Percentiles rank a stretch among this genome's conserved stretches.
phyloP scores from a whole-genome alignment of 1,140 invertebrate species.

The Drosophila lacertosa region DNA sequence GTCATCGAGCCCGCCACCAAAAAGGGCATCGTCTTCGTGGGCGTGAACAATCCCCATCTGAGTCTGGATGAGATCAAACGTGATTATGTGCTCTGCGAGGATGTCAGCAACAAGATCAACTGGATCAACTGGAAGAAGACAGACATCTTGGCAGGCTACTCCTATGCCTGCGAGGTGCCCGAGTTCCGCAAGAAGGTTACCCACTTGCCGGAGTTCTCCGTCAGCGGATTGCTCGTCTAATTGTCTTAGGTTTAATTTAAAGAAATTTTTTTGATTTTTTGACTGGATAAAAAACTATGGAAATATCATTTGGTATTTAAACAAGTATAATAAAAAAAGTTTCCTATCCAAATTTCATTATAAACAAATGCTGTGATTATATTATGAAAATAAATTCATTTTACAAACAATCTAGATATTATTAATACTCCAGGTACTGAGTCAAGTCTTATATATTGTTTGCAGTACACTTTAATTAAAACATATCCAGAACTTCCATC shows the following conservation, averaged over 20 bases:
- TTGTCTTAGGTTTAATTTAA: constrained; percentile 11
- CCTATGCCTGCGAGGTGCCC: constrained; percentile 87
- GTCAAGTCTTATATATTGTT: no score
- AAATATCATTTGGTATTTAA: no score
- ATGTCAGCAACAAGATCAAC: constrained; percentile 84
- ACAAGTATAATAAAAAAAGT: no score
- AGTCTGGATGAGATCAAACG: constrained; percentile 67
- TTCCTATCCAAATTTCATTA: no score
- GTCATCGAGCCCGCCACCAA: constrained; percentile 84
- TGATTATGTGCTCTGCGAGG: constrained; percentile 84
- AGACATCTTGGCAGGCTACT: constrained; percentile 86
- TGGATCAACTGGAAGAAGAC: constrained; percentile 85
- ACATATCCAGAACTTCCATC: no score
- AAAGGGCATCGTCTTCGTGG: constrained; percentile 85
- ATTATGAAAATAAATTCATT: no score
- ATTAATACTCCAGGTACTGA: no score
- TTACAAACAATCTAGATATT: no score
- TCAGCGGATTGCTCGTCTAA: constrained; percentile 60
- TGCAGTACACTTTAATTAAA: no score
- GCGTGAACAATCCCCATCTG: constrained; percentile 86
- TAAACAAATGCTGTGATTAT: no score
- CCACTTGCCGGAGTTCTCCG: constrained; percentile 70
- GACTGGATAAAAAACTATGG: no score
- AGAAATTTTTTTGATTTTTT: no score
- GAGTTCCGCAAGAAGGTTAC: constrained; percentile 86